Base-by-base conservation (phyloP, 2,888 invertebrate genomes). In the Camponotus fellah region DNA sequence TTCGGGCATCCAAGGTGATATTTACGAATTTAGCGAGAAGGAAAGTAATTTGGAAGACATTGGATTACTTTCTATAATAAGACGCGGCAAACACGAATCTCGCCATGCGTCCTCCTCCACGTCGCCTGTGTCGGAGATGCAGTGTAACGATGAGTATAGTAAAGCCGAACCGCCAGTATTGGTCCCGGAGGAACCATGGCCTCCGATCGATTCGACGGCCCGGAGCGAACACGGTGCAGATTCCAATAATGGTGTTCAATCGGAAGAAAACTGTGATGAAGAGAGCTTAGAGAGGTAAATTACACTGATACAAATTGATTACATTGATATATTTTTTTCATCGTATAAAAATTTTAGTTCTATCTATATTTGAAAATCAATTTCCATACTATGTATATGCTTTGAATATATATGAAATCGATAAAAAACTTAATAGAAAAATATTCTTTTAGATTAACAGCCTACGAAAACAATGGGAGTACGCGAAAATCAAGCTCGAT, bases 1-100 rank as follows among this genome's bases (percentile, higher is more conserved):
- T 87, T 95, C 94, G 0, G 95, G 95, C 0, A 95, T 95, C 83
- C 95, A 95, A 84, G 95, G 95, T 21, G 96, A 96, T 91, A 95
- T 96, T 83, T 96, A 96, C 86, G 96, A 96, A 88, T 96, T 96
- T 90, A 95, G 94, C 86, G 96, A 96, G 85, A 94, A 94, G 71
- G 95, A 95, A 62, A 94, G 94, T 82, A 95, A 93, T 65, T 74
- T 94, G 76, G 94, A 93, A 65, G 92, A 93, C 66, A 86, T 94
- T 60, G 93, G 91, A 68, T 86, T 93, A 81, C 88, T 93, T 0
- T 90, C 93, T 21, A 92, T 91, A 62, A 92, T 92, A 92, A 94
- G 92, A 92, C 93, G 92, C 69, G 91, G 92, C 85, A 93, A 88
- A 34, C 79, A 92, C 84, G 93, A 92, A 71, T 90, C 84, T 82